A percentile compares a stretch with the other conserved stretches of the same genome.
These are phyloP conservation scores for Erythrolamprus reginae DNA, from an alignment of 2,113 vertebrate genomes.

Conservation along the genomic window DNA sequence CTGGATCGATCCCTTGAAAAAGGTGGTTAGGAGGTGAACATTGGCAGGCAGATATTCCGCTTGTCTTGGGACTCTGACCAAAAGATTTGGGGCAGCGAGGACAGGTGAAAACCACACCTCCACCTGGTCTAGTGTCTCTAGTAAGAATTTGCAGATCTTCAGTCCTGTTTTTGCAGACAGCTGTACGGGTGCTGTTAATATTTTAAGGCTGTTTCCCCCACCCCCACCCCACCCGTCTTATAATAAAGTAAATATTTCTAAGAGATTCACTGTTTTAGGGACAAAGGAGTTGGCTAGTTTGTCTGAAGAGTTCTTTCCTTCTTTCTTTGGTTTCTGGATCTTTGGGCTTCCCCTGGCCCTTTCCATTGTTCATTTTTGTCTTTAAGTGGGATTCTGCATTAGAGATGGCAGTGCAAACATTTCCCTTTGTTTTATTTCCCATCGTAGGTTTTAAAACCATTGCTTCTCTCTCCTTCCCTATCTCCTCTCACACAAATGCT, in stretches of 20 bases:
- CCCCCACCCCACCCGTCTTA: background rate
- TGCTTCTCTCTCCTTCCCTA: background rate
- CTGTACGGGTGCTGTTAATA: background rate
- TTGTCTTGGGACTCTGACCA: background rate
- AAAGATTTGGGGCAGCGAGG: background rate
- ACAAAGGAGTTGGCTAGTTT: background rate
- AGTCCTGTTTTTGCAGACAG: background rate
- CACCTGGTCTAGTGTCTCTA: background rate
- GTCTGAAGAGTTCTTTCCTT: background rate
- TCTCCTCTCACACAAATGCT: background rate
- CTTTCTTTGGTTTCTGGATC: background rate
- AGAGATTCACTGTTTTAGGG: background rate
- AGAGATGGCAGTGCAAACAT: background rate
- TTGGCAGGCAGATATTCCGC: background rate
- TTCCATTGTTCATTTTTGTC: background rate
- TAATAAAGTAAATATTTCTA: background rate
- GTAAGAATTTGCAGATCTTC: background rate
- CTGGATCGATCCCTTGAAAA: background rate
- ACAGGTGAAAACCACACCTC: background rate
- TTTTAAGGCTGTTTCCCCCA: background rate
- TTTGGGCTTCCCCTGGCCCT: background rate
- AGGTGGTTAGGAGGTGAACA: background rate
- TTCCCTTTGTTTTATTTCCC: background rate
- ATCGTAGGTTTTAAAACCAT: background rate
- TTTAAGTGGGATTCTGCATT: background rate